Base-by-base conservation (phyloP, 2,113 vertebrate genomes). In the Ovibos moschatus region DNA sequence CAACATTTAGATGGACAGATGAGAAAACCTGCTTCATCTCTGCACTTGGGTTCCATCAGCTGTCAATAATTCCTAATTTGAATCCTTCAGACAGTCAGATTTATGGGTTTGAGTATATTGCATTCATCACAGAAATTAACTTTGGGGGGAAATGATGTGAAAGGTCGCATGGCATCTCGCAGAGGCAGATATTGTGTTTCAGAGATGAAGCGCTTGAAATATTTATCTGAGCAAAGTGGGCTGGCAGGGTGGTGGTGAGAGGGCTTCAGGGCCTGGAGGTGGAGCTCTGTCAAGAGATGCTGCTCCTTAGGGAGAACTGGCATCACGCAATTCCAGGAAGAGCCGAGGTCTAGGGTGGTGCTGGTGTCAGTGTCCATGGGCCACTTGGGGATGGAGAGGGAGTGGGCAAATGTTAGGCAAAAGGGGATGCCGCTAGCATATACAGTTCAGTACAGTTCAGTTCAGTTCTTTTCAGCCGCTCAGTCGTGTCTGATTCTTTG, bases 71-170 rank as follows among this genome's bases (percentile, higher is more conserved):
- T 98, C 99, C 99, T 98, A 97, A 98, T 99, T 98, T 98, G 98
- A 98, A 98, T 98, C 99, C 97, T 99, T 98, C 98, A 97, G 97
- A 98, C 96, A 94, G 96, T 93, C 98, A 97, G 98, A 99, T 99
- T 99, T 98, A 99, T 98, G 98, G 94, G 96, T 47, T 97, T 93
- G 88, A 98, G 97, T 98, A 96, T 74, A 98, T 98, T 98, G 92
- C 98, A 98, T 99, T 99, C 98, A 99, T 99, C 98, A 99, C 97
- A 98, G 99, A 99, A 99, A 99, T 99, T 98, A 99, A 99, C 98
- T 99, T 99, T 99, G 96, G 98, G 98, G 97, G 96, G 94, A 98
- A 98, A 98, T 97, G 95, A 98, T 98, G 98, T 97, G 98, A 99
- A 99, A 99, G 99, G 98, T 99, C 99, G 98, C 89, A 17, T 0